Evolutionary conservation across 2,113 vertebrate genomes (phyloP), one percentile per base, ranked within the genome.

Genomic region (Seriola aureovittata): DNA sequence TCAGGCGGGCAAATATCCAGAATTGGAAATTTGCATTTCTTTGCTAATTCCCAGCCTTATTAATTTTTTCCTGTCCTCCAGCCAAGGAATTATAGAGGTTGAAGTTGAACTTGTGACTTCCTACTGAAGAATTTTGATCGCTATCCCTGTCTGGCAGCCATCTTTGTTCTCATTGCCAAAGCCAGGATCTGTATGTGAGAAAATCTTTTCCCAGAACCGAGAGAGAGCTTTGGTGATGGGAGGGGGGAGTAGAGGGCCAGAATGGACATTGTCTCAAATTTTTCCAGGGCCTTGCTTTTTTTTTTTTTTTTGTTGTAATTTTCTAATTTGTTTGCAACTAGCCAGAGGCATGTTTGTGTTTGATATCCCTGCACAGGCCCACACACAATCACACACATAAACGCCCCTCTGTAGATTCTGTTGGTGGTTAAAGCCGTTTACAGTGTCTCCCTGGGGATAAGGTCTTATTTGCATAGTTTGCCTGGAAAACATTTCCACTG

Each of bases 391-490:
- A 50, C 59, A 57, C 81, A 84, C 79, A 84, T 46, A 86, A 54
- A 85, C 48, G 75, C 36, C 34, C 21, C 71, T 76, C 62, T 84
- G 81, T 70, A 72, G 78, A 81, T 80, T 70, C 59, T 85, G 75
- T 86, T 85, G 82, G 82, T 89, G 85, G 90, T 86, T 88, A 66
- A 85, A 85, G 81, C 80, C 78, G 71, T 92, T 94, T 89, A 89
- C 77, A 73, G 81, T 74, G 66, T 88, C 81, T 91, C 93, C 88
- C 87, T 29, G 48, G 85, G 84, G 88, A 92, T 44, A 66, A 34
- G 34, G 70, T 80, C 84, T 87, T 92, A 93, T 94, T 93, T 93
- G 89, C 89, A 93, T 93, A 93, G 90, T 85, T 89, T 23, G 79
- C 86, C 91, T 90, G 91, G 91, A 92, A 92, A 93, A 84, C 88